These are phyloP conservation scores for Penaeus chinensis DNA, from an alignment of 1,140 invertebrate species.

Conservation along the genomic window DNA sequence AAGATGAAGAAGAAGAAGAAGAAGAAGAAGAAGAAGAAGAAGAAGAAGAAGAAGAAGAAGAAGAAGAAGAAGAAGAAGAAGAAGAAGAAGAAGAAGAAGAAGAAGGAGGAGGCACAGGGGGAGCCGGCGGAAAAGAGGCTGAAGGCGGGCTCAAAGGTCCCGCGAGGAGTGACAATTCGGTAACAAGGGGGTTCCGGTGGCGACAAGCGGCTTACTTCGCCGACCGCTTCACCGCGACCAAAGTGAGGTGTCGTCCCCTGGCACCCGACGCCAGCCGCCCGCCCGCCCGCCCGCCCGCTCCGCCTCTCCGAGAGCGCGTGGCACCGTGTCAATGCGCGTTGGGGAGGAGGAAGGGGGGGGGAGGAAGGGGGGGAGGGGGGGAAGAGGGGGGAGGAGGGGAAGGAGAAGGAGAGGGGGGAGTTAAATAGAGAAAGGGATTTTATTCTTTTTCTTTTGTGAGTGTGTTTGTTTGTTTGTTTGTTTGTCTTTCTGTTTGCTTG, in stretches of 20 bases:
- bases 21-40: background rate
- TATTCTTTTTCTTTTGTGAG: too few relatives aligned
- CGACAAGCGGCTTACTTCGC: too few relatives aligned
- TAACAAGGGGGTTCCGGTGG: too few relatives aligned
- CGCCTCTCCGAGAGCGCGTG: background rate
- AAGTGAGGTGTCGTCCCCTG: slow-evolving; percentile 16
- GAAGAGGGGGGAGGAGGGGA: background rate
- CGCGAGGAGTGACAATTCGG: too few relatives aligned
- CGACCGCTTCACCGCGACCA: too few relatives aligned
- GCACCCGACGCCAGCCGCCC: slow-evolving; percentile 3
- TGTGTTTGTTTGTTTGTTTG: background rate
- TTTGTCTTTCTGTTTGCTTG: background rate
- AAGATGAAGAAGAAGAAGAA: background rate
- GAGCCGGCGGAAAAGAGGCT: background rate
- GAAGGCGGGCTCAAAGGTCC: too few relatives aligned
- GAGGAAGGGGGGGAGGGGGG: background rate
- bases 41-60: background rate
- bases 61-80: background rate
- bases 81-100: background rate
- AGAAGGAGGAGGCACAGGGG: background rate
- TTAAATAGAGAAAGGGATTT: background rate
- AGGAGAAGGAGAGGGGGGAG: background rate
- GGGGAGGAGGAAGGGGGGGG: background rate
- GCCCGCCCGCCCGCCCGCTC: background rate
- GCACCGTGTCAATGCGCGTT: background rate